phyloP scores from a whole-genome alignment of 2,797 vertebrate genomes.

The Tiaroga cobitis region DNA sequence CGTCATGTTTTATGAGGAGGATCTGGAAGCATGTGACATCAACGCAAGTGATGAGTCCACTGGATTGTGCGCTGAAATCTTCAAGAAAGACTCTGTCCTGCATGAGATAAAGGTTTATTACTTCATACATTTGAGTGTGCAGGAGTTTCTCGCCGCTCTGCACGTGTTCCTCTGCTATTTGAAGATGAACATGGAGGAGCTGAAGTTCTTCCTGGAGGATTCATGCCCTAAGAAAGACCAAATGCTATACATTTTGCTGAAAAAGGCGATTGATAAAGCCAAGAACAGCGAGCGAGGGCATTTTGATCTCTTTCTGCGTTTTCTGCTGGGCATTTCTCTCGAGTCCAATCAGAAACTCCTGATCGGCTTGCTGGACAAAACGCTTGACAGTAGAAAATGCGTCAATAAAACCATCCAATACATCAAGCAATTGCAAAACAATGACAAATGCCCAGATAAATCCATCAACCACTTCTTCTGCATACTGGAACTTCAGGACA shows the following conservation, averaged over 20 bases:
- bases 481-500: conserved; percentile 46
- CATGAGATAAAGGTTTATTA: conserved; percentile 53
- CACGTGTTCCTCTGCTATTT: conserved; percentile 51
- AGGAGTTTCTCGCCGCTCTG: conserved; percentile 60
- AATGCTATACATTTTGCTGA: conserved; percentile 36
- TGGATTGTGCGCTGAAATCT: conserved; percentile 55
- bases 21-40: conserved; percentile 44
- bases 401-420: conserved; percentile 39
- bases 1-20: conserved; percentile 45
- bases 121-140: conserved; percentile 55
- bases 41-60: conserved; percentile 23
- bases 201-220: conserved; percentile 32
- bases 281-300: conserved; percentile 36
- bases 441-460: conserved; percentile 34
- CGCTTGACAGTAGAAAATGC: conserved; percentile 17
- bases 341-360: conserved; percentile 49
- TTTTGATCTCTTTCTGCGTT: conserved; percentile 54
- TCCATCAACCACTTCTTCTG: conserved; percentile 56
- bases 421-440: conserved; percentile 44
- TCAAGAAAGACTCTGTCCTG: conserved; percentile 40
- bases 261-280: conserved; percentile 33
- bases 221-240: not conserved
- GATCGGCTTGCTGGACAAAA: conserved; percentile 27
- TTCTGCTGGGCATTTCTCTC: conserved; percentile 55
- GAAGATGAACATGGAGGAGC: not conserved